Percentiles rank a stretch among this genome's conserved stretches.
Conservation (phyloP, 2,888 invertebrate genomes). For the Tolmerus cingulatus region DNA sequence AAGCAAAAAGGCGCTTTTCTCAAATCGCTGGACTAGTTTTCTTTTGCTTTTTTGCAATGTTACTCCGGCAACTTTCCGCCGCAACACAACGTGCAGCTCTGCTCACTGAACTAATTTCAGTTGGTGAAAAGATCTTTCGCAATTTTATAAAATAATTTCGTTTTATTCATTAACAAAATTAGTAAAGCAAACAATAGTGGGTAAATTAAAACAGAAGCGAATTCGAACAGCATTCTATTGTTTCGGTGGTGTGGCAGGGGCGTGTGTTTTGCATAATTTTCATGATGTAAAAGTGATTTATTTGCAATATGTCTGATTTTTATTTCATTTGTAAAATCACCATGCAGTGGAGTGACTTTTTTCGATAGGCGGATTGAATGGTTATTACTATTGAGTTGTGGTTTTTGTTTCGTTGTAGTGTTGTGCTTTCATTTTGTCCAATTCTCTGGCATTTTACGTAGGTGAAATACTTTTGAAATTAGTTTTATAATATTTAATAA, state of each 20-base stretch:
- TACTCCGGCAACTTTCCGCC: background rate
- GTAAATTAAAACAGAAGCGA: background rate
- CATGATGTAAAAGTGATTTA: background rate
- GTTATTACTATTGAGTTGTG: background rate
- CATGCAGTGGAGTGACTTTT: background rate
- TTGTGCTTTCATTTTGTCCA: background rate
- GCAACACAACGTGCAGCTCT: background rate
- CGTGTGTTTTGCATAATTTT: background rate
- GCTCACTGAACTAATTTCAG: background rate
- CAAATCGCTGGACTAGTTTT: constrained; percentile 14
- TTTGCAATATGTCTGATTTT: background rate
- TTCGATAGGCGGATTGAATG: background rate
- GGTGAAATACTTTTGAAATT: background rate
- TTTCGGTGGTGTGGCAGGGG: background rate
- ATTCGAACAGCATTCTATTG: background rate
- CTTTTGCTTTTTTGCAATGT: background rate
- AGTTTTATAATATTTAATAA: background rate
- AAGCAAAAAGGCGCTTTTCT: background rate
- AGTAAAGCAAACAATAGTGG: background rate
- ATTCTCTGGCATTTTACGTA: background rate
- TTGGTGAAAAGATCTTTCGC: background rate
- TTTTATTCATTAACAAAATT: background rate
- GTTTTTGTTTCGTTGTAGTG: background rate
- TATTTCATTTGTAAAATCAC: background rate
- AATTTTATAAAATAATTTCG: background rate